These are phyloP conservation scores for Cepaea nemoralis DNA, from an alignment of 1,140 invertebrate species.

Conservation along the genomic window DNA sequence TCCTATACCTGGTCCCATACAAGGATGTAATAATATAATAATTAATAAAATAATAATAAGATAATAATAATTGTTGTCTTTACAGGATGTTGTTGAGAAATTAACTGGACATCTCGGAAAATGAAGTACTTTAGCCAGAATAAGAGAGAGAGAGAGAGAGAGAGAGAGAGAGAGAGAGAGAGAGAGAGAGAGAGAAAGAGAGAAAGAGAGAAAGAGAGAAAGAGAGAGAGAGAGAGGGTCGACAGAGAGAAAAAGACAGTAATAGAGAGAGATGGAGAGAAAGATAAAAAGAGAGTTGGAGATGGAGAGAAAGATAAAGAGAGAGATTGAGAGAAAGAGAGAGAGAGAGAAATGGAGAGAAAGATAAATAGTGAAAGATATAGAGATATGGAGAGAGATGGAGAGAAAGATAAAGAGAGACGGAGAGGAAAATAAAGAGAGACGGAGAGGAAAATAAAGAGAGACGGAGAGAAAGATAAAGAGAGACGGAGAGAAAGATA, in stretches of 20 bases:
- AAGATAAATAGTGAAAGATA: neutral
- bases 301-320: too few relatives aligned
- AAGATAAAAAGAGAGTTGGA: neutral
- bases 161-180: neutral
- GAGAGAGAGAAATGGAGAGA: neutral
- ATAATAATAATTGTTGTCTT: too few relatives aligned
- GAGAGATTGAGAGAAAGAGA: neutral
- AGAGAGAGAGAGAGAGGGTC: conserved; percentile 3
- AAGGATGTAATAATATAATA: too few relatives aligned
- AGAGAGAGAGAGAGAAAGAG: neutral
- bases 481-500: neutral
- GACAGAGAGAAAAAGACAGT: neutral
- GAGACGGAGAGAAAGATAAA: too few relatives aligned
- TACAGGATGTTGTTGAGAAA: too few relatives aligned
- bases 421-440: neutral
- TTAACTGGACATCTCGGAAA: too few relatives aligned
- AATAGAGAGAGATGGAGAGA: neutral
- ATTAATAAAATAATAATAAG: too few relatives aligned
- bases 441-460: neutral
- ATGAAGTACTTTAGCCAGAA: too few relatives aligned
- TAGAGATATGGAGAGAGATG: neutral
- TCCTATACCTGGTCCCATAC: too few relatives aligned
- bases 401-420: neutral
- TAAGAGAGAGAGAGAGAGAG: neutral
- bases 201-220: neutral